These are phyloP conservation scores for Hyles vespertilio DNA, from an alignment of 1,140 invertebrate genomes.

Conservation along the genomic window DNA sequence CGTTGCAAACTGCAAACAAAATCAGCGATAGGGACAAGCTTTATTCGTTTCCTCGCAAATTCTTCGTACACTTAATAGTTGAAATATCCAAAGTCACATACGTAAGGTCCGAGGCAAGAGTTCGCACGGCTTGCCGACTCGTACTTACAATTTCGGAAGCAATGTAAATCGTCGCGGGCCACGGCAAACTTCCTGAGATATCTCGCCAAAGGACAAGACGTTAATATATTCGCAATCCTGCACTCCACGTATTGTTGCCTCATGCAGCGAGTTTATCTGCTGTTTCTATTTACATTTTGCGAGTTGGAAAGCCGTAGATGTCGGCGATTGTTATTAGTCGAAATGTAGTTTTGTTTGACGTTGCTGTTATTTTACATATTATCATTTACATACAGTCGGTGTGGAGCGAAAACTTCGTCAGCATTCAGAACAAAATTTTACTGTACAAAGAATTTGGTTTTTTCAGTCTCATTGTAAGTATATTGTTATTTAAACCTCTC, in stretches of 20 bases:
- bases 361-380: neutral
- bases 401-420: too few relatives aligned
- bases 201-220: slow-evolving; percentile 71
- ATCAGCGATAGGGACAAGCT: neutral
- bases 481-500: too few relatives aligned
- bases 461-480: too few relatives aligned
- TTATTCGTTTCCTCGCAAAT: slow-evolving; percentile 3
- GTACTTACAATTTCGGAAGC: slow-evolving; percentile 63
- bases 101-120: slow-evolving; percentile 12
- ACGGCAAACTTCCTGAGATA: slow-evolving; percentile 65
- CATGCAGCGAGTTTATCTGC: slow-evolving; percentile 57
- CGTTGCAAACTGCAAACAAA: too few relatives aligned
- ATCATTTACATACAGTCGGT: too few relatives aligned
- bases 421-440: too few relatives aligned
- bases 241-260: slow-evolving; percentile 67
- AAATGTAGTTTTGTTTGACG: slow-evolving; percentile 15
- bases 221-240: slow-evolving; percentile 68
- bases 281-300: slow-evolving; percentile 51
- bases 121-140: slow-evolving; percentile 15
- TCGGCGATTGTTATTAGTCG: slow-evolving; percentile 18
- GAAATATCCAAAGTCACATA: slow-evolving; percentile 9
- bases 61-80: slow-evolving; percentile 5
- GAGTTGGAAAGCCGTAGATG: slow-evolving; percentile 43
- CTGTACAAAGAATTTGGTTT: too few relatives aligned
- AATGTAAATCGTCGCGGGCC: slow-evolving; percentile 66